Percentiles rank a stretch among this genome's conserved stretches.
Conservation (phyloP, 2,888 invertebrate genomes). For the Oscheius sp. region DNA sequence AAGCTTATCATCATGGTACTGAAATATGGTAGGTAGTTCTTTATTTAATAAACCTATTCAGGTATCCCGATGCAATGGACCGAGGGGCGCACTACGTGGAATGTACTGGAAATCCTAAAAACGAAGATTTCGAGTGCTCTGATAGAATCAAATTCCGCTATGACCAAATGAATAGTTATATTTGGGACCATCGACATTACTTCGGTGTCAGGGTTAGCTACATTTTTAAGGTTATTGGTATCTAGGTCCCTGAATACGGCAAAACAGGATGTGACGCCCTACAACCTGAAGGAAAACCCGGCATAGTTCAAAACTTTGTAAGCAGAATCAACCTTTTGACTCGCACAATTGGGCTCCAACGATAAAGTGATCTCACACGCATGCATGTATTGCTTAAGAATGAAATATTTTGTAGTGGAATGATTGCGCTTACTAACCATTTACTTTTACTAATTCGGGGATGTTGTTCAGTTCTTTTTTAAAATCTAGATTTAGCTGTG, state of each 20-base stretch:
- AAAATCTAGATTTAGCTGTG: slow-evolving; percentile 37
- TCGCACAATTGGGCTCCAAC: slow-evolving; percentile 44
- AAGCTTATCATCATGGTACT: slow-evolving; percentile 62
- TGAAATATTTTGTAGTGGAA: slow-evolving; percentile 17
- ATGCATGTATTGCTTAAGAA: slow-evolving; percentile 25
- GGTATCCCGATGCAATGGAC: slow-evolving; percentile 58
- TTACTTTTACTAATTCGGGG: neutral
- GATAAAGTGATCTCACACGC: slow-evolving; percentile 22
- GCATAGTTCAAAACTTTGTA: slow-evolving; percentile 44
- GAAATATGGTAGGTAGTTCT: slow-evolving; percentile 56
- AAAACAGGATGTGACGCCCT: slow-evolving; percentile 56
- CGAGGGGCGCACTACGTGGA: slow-evolving; percentile 53
- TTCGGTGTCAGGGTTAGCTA: slow-evolving; percentile 56
- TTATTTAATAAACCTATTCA: slow-evolving; percentile 12
- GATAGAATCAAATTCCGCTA: slow-evolving; percentile 57
- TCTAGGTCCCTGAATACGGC: slow-evolving; percentile 38
- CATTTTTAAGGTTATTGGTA: neutral
- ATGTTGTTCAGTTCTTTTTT: too few relatives aligned
- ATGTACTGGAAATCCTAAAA: slow-evolving; percentile 58
- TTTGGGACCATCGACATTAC: slow-evolving; percentile 63
- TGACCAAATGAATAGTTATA: slow-evolving; percentile 54
- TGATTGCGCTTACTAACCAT: neutral
- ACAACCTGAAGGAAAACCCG: slow-evolving; percentile 46
- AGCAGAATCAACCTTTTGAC: slow-evolving; percentile 44
- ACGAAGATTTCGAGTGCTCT: slow-evolving; percentile 63